Conservation (phyloP, 2,797 vertebrate genomes). For the Balearica regulorum region DNA sequence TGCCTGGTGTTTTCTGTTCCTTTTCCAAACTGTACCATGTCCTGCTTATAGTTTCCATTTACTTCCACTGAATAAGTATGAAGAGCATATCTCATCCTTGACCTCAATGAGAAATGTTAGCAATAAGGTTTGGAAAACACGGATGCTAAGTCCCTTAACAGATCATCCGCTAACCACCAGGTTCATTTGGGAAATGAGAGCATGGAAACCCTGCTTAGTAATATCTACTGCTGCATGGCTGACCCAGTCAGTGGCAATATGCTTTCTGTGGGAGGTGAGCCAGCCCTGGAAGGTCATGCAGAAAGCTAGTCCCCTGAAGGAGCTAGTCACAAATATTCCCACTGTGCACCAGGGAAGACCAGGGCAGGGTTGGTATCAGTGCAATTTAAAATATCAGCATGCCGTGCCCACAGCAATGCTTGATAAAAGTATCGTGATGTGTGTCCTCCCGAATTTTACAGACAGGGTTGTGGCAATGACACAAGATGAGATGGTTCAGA, state of each 20-base stretch:
- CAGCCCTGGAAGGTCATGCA: not conserved
- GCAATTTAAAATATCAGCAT: not conserved
- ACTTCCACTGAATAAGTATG: not conserved
- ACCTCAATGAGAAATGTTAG: not conserved
- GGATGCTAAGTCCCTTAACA: not conserved
- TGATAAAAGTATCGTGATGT: not conserved
- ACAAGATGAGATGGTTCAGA: not conserved
- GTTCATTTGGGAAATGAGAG: not conserved
- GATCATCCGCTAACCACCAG: not conserved
- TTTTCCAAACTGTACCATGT: not conserved
- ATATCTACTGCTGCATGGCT: not conserved
- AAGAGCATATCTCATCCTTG: not conserved
- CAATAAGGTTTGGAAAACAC: not conserved
- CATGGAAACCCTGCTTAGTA: not conserved
- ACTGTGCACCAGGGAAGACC: not conserved
- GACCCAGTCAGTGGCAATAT: not conserved
- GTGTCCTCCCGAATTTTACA: not conserved
- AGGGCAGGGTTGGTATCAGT: not conserved
- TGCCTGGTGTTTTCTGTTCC: not conserved
- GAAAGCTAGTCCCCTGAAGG: not conserved
- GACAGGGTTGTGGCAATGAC: not conserved
- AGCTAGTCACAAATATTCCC: not conserved
- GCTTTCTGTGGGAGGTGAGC: not conserved
- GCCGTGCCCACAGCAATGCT: fast-evolving
- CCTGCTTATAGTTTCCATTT: not conserved